Evolutionary conservation across 2,113 vertebrate genomes (phyloP), one percentile per base, ranked within the genome.

Genomic region (Manacus vitellinus): DNA sequence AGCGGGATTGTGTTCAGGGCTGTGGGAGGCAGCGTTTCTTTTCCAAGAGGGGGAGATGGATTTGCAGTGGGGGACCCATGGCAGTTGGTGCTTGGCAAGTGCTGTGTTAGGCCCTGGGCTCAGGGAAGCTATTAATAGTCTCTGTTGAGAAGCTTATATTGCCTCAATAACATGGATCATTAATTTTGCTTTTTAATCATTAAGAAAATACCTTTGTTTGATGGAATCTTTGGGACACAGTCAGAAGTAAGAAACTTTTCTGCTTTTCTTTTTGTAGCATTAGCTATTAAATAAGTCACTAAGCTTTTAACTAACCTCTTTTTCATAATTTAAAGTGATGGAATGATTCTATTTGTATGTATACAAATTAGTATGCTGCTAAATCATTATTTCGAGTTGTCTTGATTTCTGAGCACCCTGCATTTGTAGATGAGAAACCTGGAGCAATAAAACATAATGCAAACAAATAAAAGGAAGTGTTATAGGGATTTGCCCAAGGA

Each of bases 121-220:
- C 2, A 77, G 75, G 73, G 56, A 87, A 89, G 51, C 86, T 95
- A 91, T 96, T 95, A 89, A 75, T 92, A 89, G 86, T 31, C 76
- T 81, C 76, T 1, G 4, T 31, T 86, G 89, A 77, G 91, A 92
- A 72, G 52, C 76, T 91, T 88, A 63, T 89, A 71, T 84, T 94
- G 80, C 91, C 92, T 96, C 75, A 95, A 33, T 85, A 94, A 92
- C 86, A 95, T 0, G 61, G 91, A 72, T 95, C 94, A 46, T 97
- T 96, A 93, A 93, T 88, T 95, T 62, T 54, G 59, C 66, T 82
- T 96, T 97, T 93, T 94, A 95, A 95, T 96, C 85, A 90, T 92
- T 94, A 93, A 92, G 92, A 92, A 96, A 95, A 92, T 92, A 75
- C 76, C 84, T 92, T 84, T 94, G 46, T 77, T 92, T 89, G 84